Evolutionary conservation across 2,888 invertebrate species (phyloP).

Genomic region (Acanthosepion lycidas): DNA sequence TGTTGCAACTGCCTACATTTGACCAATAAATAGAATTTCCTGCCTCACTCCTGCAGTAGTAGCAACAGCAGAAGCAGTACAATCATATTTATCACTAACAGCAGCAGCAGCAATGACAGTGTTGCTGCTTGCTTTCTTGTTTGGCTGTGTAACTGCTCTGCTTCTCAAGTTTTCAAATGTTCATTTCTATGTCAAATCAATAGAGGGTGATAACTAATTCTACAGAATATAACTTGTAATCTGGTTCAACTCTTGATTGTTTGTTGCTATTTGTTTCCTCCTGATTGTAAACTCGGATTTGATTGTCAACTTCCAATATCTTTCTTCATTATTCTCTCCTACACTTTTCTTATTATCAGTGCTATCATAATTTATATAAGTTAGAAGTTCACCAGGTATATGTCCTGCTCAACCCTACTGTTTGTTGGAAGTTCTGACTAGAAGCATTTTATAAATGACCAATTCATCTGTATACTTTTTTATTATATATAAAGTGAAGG

Average conservation of each 20-base stretch:
- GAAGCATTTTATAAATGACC: too few species aligned
- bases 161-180: background rate
- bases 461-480: too few species aligned
- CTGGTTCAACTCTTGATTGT: background rate
- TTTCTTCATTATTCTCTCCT: too few species aligned
- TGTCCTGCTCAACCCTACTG: too few species aligned
- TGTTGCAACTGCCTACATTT: conserved; percentile 20
- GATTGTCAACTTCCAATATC: too few species aligned
- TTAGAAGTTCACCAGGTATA: too few species aligned
- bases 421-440: too few species aligned
- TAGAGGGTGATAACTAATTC: background rate
- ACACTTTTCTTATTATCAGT: too few species aligned
- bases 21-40: conserved; percentile 1
- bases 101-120: background rate
- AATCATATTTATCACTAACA: background rate
- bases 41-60: background rate
- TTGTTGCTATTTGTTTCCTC: too few species aligned
- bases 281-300: too few species aligned
- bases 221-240: background rate
- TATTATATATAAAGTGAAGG: too few species aligned
- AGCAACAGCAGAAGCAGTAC: background rate
- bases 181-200: background rate
- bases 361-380: too few species aligned
- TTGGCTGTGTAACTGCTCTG: background rate
- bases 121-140: background rate